Evolutionary conservation across 2,113 vertebrate species (phyloP), one percentile per base, ranked within the genome.

Genomic region (Ophiodon elongatus): DNA sequence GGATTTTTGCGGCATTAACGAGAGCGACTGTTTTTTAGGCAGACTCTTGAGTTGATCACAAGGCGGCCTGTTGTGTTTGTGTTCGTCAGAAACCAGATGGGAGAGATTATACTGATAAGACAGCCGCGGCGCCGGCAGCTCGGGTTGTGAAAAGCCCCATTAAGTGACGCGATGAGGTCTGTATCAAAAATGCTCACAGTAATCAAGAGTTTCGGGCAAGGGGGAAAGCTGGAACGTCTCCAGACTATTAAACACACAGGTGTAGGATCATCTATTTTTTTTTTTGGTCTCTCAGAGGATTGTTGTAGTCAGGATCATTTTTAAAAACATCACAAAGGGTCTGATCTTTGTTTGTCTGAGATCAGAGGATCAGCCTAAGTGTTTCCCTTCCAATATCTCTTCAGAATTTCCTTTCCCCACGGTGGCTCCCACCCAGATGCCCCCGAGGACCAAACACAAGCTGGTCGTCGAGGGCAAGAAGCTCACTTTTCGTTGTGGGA

Each of bases 401-500:
- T 21, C 79, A 99, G 98, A 96, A 67, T 99, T 99, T 88, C 98
- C 98, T 1, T 98, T 99, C 59, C 97, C 98, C 76, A 99, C 98
- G 0, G 91, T 92, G 21, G 95, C 95, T 0, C 94, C 98, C 0
- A 99, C 98, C 2, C 90, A 94, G 3, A 87, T 95, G 4, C 97
- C 98, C 0, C 96, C 95, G 1, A 95, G 98, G 91, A 99, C 96
- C 75, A 99, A 99, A 93, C 96, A 96, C 62, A 97, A 96, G 91
- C 92, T 97, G 0, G 98, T 99, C 19, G 94, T 95, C 0, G 97
- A 99, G 82, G 98, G 98, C 82, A 97, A 96, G 91, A 97, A 96
- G 0, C 96, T 99, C 52, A 99, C 98, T 50, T 97, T 99, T 91
- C 97, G 96, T 59, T 99, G 98, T 0, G 98, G 98, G 39, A 98